Evolutionary conservation across 1,140 invertebrate species (phyloP).

Genomic region (Papilio polyxenes): DNA sequence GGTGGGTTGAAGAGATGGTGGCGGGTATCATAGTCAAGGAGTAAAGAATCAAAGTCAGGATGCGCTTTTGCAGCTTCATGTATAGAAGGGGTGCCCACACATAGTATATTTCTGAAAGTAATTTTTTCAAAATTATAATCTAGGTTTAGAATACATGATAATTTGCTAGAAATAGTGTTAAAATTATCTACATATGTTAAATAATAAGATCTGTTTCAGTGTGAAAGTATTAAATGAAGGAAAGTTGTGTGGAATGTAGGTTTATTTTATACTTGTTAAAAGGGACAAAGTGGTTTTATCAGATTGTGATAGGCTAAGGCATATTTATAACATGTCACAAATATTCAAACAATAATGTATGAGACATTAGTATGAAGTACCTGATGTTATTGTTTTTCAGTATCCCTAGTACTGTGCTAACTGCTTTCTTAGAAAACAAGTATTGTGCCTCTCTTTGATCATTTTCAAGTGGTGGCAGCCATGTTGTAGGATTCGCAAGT

Average conservation of each 20-base stretch:
- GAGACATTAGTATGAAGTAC: conserved; percentile 43
- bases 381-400: conserved; percentile 74
- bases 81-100: conserved; percentile 89
- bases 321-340: background rate
- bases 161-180: background rate
- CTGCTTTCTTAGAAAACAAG: conserved; percentile 70
- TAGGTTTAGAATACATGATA: background rate
- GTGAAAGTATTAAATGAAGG: no score
- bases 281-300: no score
- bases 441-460: conserved; percentile 72
- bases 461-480: conserved; percentile 68
- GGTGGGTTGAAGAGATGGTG: conserved; percentile 87
- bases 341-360: conserved; percentile 12
- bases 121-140: conserved; percentile 34
- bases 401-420: conserved; percentile 65
- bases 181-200: no score
- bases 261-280: no score
- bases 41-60: conserved; percentile 82
- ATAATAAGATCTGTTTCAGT: no score
- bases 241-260: no score
- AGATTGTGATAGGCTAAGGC: no score
- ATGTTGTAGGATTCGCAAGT: conserved; percentile 57
- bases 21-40: conserved; percentile 89
- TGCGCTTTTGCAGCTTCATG: conserved; percentile 84
- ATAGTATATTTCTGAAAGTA: conserved; percentile 84